Percentiles rank a stretch among this genome's conserved stretches.
Evolutionary conservation across 2,888 invertebrate genomes (phyloP).

Genomic region (Lordiphosa andalusiaca): DNA sequence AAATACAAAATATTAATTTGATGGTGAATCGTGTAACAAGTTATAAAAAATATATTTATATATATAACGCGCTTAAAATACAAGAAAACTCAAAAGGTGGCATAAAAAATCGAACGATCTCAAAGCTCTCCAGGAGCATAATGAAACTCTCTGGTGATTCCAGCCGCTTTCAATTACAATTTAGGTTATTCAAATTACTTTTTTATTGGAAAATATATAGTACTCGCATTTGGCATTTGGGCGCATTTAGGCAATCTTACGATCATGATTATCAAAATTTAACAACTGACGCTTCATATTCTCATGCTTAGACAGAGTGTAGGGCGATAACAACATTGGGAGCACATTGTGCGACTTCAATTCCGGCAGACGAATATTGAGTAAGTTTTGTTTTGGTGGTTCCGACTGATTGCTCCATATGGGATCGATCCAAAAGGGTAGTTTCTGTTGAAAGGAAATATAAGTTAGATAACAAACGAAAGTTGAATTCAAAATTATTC

Average conservation of each 20-base stretch:
- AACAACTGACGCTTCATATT: slow-evolving; percentile 78
- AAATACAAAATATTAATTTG: slow-evolving; percentile 39
- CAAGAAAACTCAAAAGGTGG: neutral
- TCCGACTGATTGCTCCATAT: slow-evolving; percentile 75
- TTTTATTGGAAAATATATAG: neutral
- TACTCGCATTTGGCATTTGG: neutral
- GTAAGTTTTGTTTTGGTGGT: slow-evolving; percentile 46
- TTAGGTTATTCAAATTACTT: neutral
- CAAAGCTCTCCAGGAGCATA: slow-evolving; percentile 6
- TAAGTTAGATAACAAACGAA: neutral
- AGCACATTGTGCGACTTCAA: slow-evolving; percentile 73
- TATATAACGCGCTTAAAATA: slow-evolving; percentile 7
- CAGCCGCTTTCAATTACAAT: neutral
- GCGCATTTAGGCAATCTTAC: slow-evolving; percentile 73
- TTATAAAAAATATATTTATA: slow-evolving; percentile 33
- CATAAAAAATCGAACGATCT: neutral
- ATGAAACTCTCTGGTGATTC: neutral
- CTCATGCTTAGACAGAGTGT: slow-evolving; percentile 78
- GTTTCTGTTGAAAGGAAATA: slow-evolving; percentile 52
- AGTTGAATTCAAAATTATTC: no score
- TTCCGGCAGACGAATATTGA: slow-evolving; percentile 77
- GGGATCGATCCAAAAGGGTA: slow-evolving; percentile 80
- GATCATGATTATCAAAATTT: slow-evolving; percentile 77
- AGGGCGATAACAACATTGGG: slow-evolving; percentile 78
- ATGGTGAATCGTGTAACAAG: slow-evolving; percentile 35